phyloP scores from a whole-genome alignment of 2,113 vertebrate genomes.

The Pipra filicauda region DNA sequence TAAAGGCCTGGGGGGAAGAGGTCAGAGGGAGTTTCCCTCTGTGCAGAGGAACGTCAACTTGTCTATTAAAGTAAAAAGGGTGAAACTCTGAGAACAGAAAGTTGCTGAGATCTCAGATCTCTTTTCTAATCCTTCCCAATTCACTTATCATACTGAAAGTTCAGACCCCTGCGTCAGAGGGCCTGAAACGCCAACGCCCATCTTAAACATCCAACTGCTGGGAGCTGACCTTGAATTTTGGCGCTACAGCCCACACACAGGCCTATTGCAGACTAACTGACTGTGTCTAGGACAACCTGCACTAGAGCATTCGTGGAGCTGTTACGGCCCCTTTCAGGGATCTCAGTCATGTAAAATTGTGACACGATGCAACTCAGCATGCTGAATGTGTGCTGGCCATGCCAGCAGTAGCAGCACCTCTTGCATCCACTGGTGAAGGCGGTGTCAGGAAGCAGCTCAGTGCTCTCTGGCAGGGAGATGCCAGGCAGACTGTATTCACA shows the following conservation, averaged over 20 bases:
- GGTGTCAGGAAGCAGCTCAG: neutral
- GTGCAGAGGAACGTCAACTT: neutral
- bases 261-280: neutral
- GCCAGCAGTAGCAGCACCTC: neutral
- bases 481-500: neutral
- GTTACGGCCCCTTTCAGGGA: accelerated
- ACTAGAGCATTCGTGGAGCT: neutral
- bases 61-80: neutral
- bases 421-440: neutral
- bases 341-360: neutral
- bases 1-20: neutral
- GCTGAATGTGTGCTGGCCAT: neutral
- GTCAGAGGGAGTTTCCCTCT: neutral
- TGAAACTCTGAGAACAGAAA: neutral
- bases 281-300: neutral
- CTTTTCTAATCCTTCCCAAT: neutral
- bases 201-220: neutral
- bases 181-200: neutral
- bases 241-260: neutral
- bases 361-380: accelerated
- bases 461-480: neutral
- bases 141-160: neutral
- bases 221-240: neutral
- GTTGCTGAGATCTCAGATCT: neutral
- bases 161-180: neutral